Percentiles rank a stretch among this genome's conserved stretches.
Evolutionary conservation across 2,888 invertebrate species (phyloP).

Genomic region (Bombylius major): DNA sequence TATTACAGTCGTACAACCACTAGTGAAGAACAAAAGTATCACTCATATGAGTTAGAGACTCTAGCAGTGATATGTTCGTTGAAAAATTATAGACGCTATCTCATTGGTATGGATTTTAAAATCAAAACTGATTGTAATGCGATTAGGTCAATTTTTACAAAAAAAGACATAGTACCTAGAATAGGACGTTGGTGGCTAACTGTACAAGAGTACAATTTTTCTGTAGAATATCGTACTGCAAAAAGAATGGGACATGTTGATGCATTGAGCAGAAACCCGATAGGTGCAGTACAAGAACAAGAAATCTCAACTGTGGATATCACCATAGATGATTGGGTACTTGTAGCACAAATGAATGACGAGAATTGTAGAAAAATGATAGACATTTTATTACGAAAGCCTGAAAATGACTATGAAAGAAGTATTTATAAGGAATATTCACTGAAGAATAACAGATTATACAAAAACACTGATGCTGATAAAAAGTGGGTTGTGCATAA

Average conservation of each 20-base stretch:
- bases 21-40: not conserved
- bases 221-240: not conserved
- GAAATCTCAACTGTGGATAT: constrained; percentile 5
- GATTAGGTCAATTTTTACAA: not conserved
- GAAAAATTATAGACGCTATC: not conserved
- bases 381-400: constrained; percentile 9
- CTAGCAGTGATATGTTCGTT: not conserved
- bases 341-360: constrained; percentile 17
- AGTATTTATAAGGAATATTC: not conserved
- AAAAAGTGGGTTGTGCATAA: not conserved
- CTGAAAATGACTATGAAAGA: not conserved
- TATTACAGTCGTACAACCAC: constrained; percentile 12
- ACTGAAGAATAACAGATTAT: not conserved
- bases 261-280: not conserved
- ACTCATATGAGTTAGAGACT: not conserved
- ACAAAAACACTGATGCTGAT: not conserved
- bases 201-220: constrained; percentile 19
- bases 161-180: not conserved
- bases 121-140: not conserved
- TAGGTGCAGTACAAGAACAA: too few relatives aligned
- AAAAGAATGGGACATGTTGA: not conserved
- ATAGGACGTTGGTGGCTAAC: constrained; percentile 15
- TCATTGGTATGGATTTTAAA: not conserved
- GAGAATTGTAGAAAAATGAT: constrained; percentile 13
- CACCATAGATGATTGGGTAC: constrained; percentile 17